Evolutionary conservation across 2,113 vertebrate species (phyloP).

Genomic region (Chunga burmeisteri): DNA sequence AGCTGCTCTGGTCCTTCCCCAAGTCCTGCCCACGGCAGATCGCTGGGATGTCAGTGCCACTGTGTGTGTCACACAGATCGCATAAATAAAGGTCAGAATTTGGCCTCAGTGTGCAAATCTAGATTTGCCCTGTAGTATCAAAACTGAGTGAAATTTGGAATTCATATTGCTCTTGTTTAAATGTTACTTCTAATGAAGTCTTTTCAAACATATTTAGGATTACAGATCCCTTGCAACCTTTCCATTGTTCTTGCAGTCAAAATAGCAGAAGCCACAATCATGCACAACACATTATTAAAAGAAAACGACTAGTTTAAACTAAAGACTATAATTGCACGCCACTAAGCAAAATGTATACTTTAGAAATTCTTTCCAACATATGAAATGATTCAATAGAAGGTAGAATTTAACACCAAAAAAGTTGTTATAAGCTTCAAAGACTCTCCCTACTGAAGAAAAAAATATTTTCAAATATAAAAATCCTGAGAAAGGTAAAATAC

Average conservation of each 20-base stretch:
- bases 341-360: conserved; percentile 2
- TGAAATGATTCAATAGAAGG: neutral
- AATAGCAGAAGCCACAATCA: neutral
- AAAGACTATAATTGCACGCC: neutral
- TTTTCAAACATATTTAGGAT: neutral
- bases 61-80: neutral
- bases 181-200: neutral
- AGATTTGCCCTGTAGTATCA: neutral
- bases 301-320: neutral
- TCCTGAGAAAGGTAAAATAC: neutral
- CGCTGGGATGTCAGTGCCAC: fast-evolving
- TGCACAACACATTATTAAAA: conserved; percentile 5
- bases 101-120: neutral
- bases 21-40: neutral
- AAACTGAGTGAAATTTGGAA: neutral
- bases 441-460: neutral
- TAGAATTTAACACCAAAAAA: neutral
- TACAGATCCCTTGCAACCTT: neutral
- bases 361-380: conserved; percentile 35
- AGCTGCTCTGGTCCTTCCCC: neutral
- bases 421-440: neutral
- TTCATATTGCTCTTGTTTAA: neutral
- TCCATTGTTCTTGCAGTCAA: conserved; percentile 4
- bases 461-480: neutral
- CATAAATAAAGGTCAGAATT: neutral